phyloP scores from a whole-genome alignment of 2,888 invertebrate species.

The Asteroscopus sphinx region DNA sequence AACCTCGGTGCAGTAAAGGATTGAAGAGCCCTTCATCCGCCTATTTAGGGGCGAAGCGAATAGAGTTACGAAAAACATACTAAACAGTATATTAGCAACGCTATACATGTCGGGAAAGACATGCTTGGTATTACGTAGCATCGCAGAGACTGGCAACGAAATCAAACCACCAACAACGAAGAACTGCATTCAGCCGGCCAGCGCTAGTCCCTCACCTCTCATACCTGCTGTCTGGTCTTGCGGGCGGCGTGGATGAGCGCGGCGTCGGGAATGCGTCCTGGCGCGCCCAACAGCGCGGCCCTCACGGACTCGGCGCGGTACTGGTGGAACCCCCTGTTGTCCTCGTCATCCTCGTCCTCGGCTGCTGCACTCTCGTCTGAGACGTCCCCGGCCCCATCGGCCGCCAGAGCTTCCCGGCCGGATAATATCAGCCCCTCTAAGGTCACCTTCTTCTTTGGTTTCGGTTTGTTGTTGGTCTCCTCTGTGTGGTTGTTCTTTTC shows the following conservation, averaged over 20 bases:
- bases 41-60: too few relatives aligned
- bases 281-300: conserved; percentile 92
- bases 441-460: conserved; percentile 79
- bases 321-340: conserved; percentile 83
- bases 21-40: too few relatives aligned
- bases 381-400: conserved; percentile 92
- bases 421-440: conserved; percentile 92
- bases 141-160: background rate
- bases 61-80: too few relatives aligned
- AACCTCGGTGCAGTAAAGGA: too few relatives aligned
- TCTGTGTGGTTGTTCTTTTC: conserved; percentile 66
- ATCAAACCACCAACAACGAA: conserved; percentile 13
- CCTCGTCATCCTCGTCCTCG: conserved; percentile 81
- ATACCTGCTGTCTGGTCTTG: conserved; percentile 97
- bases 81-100: too few relatives aligned
- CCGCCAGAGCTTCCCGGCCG: conserved; percentile 95
- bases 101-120: too few relatives aligned
- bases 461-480: conserved; percentile 58
- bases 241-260: conserved; percentile 99
- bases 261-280: conserved; percentile 98
- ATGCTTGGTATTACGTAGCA: too few relatives aligned
- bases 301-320: conserved; percentile 92
- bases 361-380: conserved; percentile 87
- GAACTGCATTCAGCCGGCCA: conserved; percentile 63
- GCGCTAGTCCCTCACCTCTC: conserved; percentile 92